Base-by-base conservation (phyloP, 2,797 vertebrate species). In the Hipposideros larvatus region DNA sequence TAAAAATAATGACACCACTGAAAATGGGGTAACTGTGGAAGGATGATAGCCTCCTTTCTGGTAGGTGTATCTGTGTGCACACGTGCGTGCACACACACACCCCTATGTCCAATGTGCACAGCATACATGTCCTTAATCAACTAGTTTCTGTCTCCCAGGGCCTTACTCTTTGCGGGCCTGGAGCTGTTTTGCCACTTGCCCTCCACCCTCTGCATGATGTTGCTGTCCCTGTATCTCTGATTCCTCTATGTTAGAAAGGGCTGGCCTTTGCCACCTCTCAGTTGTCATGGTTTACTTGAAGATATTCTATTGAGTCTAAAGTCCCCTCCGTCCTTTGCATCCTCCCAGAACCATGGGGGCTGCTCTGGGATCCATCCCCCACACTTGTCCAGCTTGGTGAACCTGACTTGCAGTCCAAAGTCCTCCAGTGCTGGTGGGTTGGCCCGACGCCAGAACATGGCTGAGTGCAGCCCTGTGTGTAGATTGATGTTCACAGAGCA, bases 401-500 rank as follows among this genome's bases (percentile, higher is more conserved):
- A 91, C 46, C 85, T 91, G 96, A 97, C 92, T 87, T 51, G 79
- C 61, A 71, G 65, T 48, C 91, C 24, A 48, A 95, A 93, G 71
- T 51, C 59, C 86, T 24, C 77, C 28, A 43, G 74, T 0, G 43
- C 85, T 51, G 43, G 92, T 65, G 73, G n/a, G 5, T n/a, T 96
- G 96, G 97, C 96, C 43, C 0, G 0, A 11, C 0, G 88, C 96
- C 96, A 97, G 73, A 71, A 85, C 79, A 82, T 77, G 28, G 95
- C 61, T 93, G 97, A 78, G 92, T 70, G 59, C 66, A 93, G 88
- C 79, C 41, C 57, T 5, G 79, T 8, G 63, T 90, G 61, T 66
- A 68, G 96, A 97, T 97, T 96, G 93, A 97, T 94, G 97, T 73
- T 91, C 94, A 80, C 0, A 3, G 82, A 96, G 89, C 59, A 43